These are phyloP conservation scores for Noctua comes DNA, from an alignment of 2,888 invertebrate genomes.

Conservation along the genomic window DNA sequence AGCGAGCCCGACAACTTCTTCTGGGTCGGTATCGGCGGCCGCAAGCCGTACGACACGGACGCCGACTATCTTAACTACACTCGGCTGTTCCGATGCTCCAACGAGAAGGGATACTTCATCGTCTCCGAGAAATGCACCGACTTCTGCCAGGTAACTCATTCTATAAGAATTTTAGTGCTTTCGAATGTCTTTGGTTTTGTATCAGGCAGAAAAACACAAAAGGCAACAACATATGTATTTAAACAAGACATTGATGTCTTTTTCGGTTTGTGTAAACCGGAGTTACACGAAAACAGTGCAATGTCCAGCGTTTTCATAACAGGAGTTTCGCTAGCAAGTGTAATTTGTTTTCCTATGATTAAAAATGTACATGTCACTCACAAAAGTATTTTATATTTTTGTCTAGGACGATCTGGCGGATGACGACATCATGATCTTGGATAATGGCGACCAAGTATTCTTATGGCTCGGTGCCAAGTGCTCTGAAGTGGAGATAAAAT, in stretches of 20 bases:
- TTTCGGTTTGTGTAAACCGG: not conserved
- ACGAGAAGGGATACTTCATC: slow-evolving; percentile 99
- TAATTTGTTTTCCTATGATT: not conserved
- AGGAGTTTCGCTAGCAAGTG: not conserved
- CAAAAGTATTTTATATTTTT: not conserved
- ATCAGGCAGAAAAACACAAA: not conserved
- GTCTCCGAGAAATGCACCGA: slow-evolving; percentile 99
- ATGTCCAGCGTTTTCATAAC: not conserved
- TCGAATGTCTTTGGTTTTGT: not conserved
- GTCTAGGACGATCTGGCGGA: slow-evolving; percentile 98
- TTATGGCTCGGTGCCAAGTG: slow-evolving; percentile 99
- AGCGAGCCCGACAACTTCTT: slow-evolving; percentile 99
- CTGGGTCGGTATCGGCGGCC: slow-evolving; percentile 98
- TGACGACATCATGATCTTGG: slow-evolving; percentile 99
- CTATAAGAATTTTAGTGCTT: not conserved
- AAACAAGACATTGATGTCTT: not conserved
- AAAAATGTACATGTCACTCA: not conserved
- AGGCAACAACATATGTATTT: not conserved
- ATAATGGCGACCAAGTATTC: slow-evolving; percentile 99
- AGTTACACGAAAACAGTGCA: not conserved
- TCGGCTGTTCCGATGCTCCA: slow-evolving; percentile 99
- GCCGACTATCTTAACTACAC: slow-evolving; percentile 98
- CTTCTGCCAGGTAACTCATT: slow-evolving; percentile 95
- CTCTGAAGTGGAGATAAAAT: slow-evolving; percentile 99
- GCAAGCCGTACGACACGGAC: slow-evolving; percentile 96